Evolutionary conservation across 2,797 vertebrate species (phyloP).

Genomic region (Pseudochaenichthys georgianus): DNA sequence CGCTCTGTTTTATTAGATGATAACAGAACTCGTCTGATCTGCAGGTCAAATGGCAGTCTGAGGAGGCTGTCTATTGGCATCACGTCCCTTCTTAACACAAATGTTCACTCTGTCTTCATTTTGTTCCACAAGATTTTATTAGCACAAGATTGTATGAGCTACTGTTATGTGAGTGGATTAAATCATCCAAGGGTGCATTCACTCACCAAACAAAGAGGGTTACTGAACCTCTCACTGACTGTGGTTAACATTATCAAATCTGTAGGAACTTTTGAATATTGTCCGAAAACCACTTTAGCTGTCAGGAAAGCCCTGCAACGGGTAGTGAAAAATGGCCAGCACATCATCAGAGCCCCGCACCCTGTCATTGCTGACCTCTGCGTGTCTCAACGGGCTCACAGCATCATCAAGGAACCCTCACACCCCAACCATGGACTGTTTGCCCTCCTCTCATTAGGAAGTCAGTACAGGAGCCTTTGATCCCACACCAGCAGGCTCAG

Average conservation of each 20-base stretch:
- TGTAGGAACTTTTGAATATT: neutral
- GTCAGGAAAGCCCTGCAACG: too few species aligned
- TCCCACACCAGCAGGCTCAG: too few species aligned
- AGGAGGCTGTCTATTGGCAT: neutral
- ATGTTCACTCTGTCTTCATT: neutral
- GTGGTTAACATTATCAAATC: neutral
- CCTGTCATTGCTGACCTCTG: too few species aligned
- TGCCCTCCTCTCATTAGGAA: too few species aligned
- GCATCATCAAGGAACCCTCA: too few species aligned
- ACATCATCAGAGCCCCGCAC: too few species aligned
- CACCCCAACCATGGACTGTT: too few species aligned
- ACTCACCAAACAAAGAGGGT: neutral
- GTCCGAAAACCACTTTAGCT: neutral
- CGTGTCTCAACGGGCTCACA: too few species aligned
- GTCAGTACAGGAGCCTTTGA: too few species aligned
- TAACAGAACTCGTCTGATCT: slow-evolving; percentile 18
- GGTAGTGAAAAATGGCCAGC: too few species aligned
- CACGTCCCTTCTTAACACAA: neutral
- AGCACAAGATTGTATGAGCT: neutral
- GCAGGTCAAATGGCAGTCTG: slow-evolving; percentile 39
- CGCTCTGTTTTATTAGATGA: slow-evolving; percentile 29
- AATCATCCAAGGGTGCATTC: neutral
- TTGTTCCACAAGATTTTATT: neutral
- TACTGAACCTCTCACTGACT: neutral
- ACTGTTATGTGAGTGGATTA: neutral